phyloP scores from a whole-genome alignment of 1,140 invertebrate species.

The Phocides pigmalion region DNA sequence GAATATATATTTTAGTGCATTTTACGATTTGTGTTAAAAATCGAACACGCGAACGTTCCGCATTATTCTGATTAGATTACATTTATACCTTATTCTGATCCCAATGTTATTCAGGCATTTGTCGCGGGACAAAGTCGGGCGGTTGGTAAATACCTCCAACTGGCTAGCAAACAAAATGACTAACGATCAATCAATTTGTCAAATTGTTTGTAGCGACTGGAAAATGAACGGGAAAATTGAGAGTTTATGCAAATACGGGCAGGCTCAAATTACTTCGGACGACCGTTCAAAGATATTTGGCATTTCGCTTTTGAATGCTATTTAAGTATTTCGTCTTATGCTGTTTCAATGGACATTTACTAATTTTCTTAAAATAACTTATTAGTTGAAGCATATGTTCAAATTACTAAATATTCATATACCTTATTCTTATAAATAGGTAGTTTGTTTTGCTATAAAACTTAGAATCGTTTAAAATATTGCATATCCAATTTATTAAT shows the following conservation, averaged over 20 bases:
- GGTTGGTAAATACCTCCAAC: conserved; percentile 14
- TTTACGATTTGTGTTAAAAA: no score
- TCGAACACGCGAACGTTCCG: no score
- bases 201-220: conserved; percentile 49
- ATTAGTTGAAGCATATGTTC: not conserved
- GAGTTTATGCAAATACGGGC: conserved; percentile 50
- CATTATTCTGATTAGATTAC: no score
- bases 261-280: conserved; percentile 29
- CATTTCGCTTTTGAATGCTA: conserved; percentile 8
- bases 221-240: conserved; percentile 43
- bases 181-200: conserved; percentile 52
- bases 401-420: no score
- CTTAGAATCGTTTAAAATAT: no score
- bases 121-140: not conserved
- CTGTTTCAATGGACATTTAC: not conserved
- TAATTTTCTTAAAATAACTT: not conserved
- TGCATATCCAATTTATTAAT: no score
- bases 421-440: no score
- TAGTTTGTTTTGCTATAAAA: no score
- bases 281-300: conserved; percentile 24
- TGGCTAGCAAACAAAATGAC: conserved; percentile 43
- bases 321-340: conserved; percentile 1
- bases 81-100: no score
- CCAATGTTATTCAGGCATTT: not conserved
- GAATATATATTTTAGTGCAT: no score